Evolutionary conservation across 53 echinoderm and acorn worm genomes (phyloP), one percentile per base, ranked within the genome.

Genomic region (Luidia sarsii): DNA sequence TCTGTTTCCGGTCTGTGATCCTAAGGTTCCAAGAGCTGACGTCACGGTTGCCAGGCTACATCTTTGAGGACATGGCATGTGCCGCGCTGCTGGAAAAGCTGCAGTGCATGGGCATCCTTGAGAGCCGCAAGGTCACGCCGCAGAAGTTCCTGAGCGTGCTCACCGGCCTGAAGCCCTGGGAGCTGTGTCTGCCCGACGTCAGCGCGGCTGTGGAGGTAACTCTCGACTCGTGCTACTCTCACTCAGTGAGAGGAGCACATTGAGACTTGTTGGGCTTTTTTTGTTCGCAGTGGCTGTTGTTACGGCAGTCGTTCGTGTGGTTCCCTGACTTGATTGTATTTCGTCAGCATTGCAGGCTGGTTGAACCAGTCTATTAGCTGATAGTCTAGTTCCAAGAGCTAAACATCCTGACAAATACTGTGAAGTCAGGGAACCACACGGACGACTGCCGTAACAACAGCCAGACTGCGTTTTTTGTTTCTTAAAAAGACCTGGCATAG

Each of bases 101-200:
- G 1, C 94, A 99, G 64, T 86, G 87, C 32, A 91, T 99, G 51
- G 99, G 99, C 6, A 94, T 91, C 21, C 91, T 99, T 22, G 94
- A 99, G 70, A 99, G 99, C 39, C 61, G 94, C 21, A 99, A 99
- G 65, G 85, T 91, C 24, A 99, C 99, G 0, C 99, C 99, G 13
- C 97, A 97, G 85, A 94, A 99, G 53, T 99, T 99, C 77, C 82
- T 91, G 19, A 91, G 91, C 56, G 87, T 99, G 35, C 65, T 99
- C 18, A 68, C 87, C 7, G 87, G 86, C 20, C 75, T 99, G 24
- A 91, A 91, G 65, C 88, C 89, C 33, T 99, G 99, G 99, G 94
- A 99, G 64, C 74, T 99, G 2, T 99, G 99, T 75, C 86, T 94
- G 14, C 99, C 99, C 0, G 99, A 99, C 22, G 89, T 99, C 39